Evolutionary conservation across 2,888 invertebrate genomes (phyloP), one percentile per base, ranked within the genome.

Genomic region (Cyrtodaria siliqua): DNA sequence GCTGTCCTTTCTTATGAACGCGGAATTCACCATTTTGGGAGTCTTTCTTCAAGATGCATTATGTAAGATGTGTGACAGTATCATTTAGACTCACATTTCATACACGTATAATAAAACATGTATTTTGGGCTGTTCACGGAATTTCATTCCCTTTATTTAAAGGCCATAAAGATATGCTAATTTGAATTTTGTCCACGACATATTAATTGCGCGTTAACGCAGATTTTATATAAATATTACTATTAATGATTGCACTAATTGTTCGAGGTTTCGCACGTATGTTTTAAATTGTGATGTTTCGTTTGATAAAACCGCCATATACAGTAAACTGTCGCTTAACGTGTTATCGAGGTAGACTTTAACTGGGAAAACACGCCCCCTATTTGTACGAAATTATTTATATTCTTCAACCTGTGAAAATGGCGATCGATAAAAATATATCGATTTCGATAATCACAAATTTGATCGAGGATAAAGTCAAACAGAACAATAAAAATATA

Each of bases 181-280:
- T n/a, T n/a, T n/a, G n/a, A n/a, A n/a, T n/a, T n/a, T n/a, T n/a
- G n/a, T n/a, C 52, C 29, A 55, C 63, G 64, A 72, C 72, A 60
- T 53, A 20, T 61, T 50, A 59, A 72, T 72, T 72, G 59, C 40
- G 47, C 55, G 53, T 66, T 55, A 72, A 66, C n/a, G n/a, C n/a
- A n/a, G n/a, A n/a, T n/a, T n/a, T n/a, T n/a, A n/a, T 59, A 56
- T 23, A 61, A 63, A 47, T 56, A 60, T 53, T 62, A 64, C 67
- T 62, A 57, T 47, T 56, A 47, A 67, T 62, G 67, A 63, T 52
- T 68, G 33, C 68, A 20, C 24, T 44, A 42, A 40, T 67, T 63
- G 63, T 57, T 24, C 33, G 33, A 42, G n/a, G 56, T 33, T 68
- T 74, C 67, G 29, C 74, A 59, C 74, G 18, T 62, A 18, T 20